Conservation (phyloP, 2,888 invertebrate species). For the Trissolcus brochymenae region DNA sequence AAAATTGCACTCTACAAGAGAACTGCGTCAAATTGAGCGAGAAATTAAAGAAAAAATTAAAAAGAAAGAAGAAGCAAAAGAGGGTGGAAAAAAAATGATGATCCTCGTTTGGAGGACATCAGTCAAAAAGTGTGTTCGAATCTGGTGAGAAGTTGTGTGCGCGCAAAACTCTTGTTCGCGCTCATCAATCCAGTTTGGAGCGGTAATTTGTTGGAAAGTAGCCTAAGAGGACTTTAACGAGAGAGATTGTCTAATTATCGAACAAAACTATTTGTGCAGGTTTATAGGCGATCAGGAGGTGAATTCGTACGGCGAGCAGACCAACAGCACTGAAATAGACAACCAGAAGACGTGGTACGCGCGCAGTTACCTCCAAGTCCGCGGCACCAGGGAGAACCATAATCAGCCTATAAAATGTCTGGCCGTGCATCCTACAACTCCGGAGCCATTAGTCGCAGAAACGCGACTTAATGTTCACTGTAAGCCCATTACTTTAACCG, state of each 20-base stretch:
- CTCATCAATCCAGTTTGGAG: constrained; percentile 13
- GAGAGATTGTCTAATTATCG: constrained; percentile 22
- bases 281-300: constrained; percentile 69
- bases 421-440: constrained; percentile 90
- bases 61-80: too few species aligned
- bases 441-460: constrained; percentile 83
- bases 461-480: constrained; percentile 91
- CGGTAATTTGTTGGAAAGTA: constrained; percentile 10
- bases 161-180: not conserved
- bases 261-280: constrained; percentile 58
- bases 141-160: too few species aligned
- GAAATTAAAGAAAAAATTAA: too few species aligned
- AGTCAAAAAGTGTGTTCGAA: too few species aligned
- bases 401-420: constrained; percentile 88
- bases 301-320: constrained; percentile 78
- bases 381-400: constrained; percentile 88
- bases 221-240: constrained; percentile 8
- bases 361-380: constrained; percentile 87
- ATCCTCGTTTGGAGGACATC: too few species aligned
- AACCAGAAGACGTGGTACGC: constrained; percentile 91
- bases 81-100: too few species aligned
- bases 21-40: too few species aligned
- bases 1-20: too few species aligned
- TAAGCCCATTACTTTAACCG: constrained; percentile 69
- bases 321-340: constrained; percentile 90